Evolutionary conservation across 2,888 invertebrate genomes (phyloP), one percentile per base, ranked within the genome.

Genomic region (Ectropis crepuscularia): DNA sequence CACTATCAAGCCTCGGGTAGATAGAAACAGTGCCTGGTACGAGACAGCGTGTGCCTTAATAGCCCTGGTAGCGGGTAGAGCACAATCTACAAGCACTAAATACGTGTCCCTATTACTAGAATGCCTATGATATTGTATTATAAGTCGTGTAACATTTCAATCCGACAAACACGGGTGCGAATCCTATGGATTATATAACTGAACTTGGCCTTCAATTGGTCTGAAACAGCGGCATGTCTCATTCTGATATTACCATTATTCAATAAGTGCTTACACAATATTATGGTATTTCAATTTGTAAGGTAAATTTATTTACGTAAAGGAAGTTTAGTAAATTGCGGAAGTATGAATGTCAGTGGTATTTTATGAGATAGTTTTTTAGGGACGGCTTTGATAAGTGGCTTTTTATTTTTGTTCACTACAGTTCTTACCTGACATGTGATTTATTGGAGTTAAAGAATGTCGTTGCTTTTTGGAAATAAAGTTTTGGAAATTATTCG

Each of bases 111-210:
- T 16, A 51, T 50, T 50, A 12, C 48, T 48, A 48, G 38, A 5
- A 12, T 12, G 50, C 12, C 12, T 50, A 39, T 49, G 37, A n/a
- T 49, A 49, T 42, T 9, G 11, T 12, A 6, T 39, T 53, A 53
- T 51, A 6, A n/a, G 45, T 50, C 28, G 48, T 41, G 47, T 65
- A 47, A 65, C 64, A 65, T 60, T 65, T 65, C 64, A 57, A 65
- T 65, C 47, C 9, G 47, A 39, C 49, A 39, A 51, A 67, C 53
- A 67, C 63, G 67, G 67, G 67, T 64, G 53, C 74, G 5, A 41
- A 9, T 12, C 28, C 9, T 10, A 6, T 63, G 72, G 75, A 72
- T 77, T 75, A 68, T 65, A 36, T n/a, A 53, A 42, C 50, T 51
- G 53, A 55, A 38, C 45, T 64, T 48, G 43, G 12, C 37, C 57